A percentile compares a stretch with the other conserved stretches of the same genome.
These are phyloP conservation scores for Drosophila prosaltans DNA, from an alignment of 1,140 invertebrate genomes.

Conservation along the genomic window DNA sequence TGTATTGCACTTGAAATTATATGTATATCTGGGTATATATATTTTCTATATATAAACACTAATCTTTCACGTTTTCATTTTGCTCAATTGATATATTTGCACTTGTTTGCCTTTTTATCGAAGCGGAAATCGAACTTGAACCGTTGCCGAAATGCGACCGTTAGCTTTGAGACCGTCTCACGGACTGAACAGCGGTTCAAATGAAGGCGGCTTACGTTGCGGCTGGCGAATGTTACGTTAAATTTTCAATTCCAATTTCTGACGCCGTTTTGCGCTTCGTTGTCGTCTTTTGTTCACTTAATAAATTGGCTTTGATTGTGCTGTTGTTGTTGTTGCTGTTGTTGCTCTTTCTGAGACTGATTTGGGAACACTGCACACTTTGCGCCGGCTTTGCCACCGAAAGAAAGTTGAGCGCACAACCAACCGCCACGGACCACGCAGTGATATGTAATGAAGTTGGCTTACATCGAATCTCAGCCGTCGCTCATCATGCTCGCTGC, in stretches of 20 bases:
- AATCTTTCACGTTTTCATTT: conserved; percentile 24
- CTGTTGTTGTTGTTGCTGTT: conserved; percentile 15
- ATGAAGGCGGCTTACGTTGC: background rate
- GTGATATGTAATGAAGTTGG: conserved; percentile 43
- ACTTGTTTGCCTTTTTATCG: conserved; percentile 28
- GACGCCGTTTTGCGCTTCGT: conserved; percentile 33
- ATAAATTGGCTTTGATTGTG: conserved; percentile 46
- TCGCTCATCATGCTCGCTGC: conserved; percentile 30
- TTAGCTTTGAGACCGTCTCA: conserved; percentile 60
- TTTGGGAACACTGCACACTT: conserved; percentile 1
- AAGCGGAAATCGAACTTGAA: background rate
- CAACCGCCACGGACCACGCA: conserved; percentile 45
- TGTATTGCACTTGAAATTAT: conserved; percentile 22
- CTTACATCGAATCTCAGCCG: conserved; percentile 14
- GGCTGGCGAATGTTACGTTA: background rate
- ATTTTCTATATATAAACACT: background rate
- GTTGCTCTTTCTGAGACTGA: conserved; percentile 9
- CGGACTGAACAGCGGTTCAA: conserved; percentile 47
- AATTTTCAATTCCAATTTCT: conserved; percentile 29
- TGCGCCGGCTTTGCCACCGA: conserved; percentile 5
- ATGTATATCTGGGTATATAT: background rate
- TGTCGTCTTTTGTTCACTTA: conserved; percentile 31
- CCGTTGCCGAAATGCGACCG: conserved; percentile 42
- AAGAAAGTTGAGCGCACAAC: conserved; percentile 45
- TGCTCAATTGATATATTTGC: conserved; percentile 36